Conservation (phyloP, 2,888 invertebrate genomes). For the Creontiades dilutus region DNA sequence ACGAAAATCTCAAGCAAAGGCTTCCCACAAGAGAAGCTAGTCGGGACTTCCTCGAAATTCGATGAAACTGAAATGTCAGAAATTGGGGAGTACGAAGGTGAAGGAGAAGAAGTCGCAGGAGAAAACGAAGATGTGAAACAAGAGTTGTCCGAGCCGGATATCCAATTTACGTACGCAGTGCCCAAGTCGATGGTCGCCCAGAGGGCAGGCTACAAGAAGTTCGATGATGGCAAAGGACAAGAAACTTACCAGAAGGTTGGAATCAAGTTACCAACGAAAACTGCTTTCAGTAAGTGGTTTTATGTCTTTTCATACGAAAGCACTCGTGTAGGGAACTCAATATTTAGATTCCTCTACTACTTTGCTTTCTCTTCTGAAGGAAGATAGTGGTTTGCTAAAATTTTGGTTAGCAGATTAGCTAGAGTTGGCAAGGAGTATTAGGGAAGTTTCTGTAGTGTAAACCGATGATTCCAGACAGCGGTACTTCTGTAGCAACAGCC, state of each 20-base stretch:
- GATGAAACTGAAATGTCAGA: background rate
- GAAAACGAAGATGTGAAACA: constrained; percentile 14
- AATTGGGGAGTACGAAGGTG: constrained; percentile 21
- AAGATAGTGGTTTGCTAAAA: no score
- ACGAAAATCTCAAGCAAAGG: background rate
- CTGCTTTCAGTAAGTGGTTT: background rate
- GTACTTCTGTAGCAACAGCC: no score
- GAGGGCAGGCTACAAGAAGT: constrained; percentile 56
- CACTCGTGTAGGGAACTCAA: no score
- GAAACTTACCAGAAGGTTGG: constrained; percentile 48
- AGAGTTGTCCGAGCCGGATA: constrained; percentile 51
- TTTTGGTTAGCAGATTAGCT: no score
- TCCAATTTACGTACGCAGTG: constrained; percentile 51
- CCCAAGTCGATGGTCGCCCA: constrained; percentile 21
- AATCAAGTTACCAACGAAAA: constrained; percentile 28
- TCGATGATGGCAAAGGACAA: constrained; percentile 31
- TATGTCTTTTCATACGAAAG: no score
- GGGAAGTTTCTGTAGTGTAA: no score
- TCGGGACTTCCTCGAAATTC: background rate
- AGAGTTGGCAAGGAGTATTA: no score
- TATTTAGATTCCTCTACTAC: no score
- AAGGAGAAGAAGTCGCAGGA: constrained; percentile 31
- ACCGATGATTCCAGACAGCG: no score
- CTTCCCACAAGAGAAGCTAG: background rate
- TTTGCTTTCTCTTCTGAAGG: no score